Conservation (phyloP, 1,140 invertebrate genomes). For the Portunus trituberculatus region DNA sequence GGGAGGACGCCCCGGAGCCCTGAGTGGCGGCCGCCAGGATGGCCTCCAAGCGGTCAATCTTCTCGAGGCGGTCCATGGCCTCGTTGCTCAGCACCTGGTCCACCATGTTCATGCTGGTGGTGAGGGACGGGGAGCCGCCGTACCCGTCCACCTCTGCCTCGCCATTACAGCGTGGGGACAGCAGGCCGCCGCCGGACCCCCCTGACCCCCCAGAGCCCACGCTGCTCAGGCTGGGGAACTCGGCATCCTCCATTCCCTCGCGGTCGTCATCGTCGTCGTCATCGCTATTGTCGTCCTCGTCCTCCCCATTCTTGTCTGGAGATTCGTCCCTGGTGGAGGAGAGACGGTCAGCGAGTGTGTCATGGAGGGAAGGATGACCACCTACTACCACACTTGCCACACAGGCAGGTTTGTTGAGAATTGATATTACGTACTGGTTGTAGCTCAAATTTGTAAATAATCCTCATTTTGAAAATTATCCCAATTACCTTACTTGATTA, state of each 20-base stretch:
- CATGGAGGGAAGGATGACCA: too few species aligned
- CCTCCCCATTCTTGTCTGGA: constrained; percentile 77
- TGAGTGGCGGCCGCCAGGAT: constrained; percentile 89
- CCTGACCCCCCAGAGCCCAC: constrained; percentile 75
- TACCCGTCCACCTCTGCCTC: constrained; percentile 57
- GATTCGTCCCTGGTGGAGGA: constrained; percentile 67
- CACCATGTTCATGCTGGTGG: constrained; percentile 93
- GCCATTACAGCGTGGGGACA: constrained; percentile 71
- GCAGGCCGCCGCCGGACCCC: constrained; percentile 71
- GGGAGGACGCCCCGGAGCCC: constrained; percentile 64
- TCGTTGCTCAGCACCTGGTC: constrained; percentile 90
- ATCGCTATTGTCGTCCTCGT: constrained; percentile 77
- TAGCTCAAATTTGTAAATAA: too few species aligned
- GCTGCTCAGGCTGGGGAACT: constrained; percentile 86
- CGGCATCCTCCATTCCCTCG: constrained; percentile 85
- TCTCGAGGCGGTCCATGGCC: constrained; percentile 91
- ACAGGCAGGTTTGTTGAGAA: too few species aligned
- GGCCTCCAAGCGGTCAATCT: constrained; percentile 91
- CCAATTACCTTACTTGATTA: too few species aligned
- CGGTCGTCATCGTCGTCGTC: constrained; percentile 84
- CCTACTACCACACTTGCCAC: too few species aligned
- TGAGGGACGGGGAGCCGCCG: constrained; percentile 81
- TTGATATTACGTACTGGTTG: too few species aligned
- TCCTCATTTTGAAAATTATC: too few species aligned
- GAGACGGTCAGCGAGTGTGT: background rate